These are phyloP conservation scores for Drosophila borborema DNA, from an alignment of 2,888 invertebrate genomes.

Conservation along the genomic window DNA sequence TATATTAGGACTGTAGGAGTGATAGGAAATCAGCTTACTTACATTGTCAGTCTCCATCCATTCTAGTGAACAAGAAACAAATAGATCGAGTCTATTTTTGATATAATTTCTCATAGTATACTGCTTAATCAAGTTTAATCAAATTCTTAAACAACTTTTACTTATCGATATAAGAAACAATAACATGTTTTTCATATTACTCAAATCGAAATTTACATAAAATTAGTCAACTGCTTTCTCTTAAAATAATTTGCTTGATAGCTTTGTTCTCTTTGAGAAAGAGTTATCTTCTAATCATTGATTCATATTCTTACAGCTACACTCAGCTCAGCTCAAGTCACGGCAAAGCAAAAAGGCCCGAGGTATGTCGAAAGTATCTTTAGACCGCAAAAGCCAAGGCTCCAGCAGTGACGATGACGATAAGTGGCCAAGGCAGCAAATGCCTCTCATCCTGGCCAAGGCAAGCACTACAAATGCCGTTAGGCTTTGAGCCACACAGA, in stretches of 20 bases:
- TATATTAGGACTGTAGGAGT: too few relatives aligned
- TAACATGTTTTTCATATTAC: background rate
- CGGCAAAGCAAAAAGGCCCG: constrained; percentile 3
- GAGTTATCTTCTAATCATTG: background rate
- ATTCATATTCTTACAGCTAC: background rate
- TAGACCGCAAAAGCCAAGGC: constrained; percentile 21
- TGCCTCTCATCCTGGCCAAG: constrained; percentile 15
- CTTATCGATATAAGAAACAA: too few relatives aligned
- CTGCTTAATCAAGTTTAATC: background rate
- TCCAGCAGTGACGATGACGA: constrained; percentile 5
- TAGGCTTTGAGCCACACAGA: constrained; percentile 25
- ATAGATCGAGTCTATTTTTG: too few relatives aligned
- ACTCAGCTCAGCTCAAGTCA: background rate
- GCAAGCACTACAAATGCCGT: constrained; percentile 19
- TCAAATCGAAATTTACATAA: background rate
- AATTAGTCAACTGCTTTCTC: background rate
- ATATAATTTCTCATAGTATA: background rate
- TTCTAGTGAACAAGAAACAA: too few relatives aligned
- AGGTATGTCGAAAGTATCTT: constrained; percentile 6
- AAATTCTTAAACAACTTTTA: too few relatives aligned
- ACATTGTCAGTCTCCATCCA: too few relatives aligned
- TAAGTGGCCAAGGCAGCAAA: constrained; percentile 10
- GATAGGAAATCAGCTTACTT: too few relatives aligned
- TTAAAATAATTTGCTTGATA: background rate
- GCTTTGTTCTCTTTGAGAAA: background rate